Evolutionary conservation across 2,888 invertebrate species (phyloP).

Genomic region (Protonemura montana): DNA sequence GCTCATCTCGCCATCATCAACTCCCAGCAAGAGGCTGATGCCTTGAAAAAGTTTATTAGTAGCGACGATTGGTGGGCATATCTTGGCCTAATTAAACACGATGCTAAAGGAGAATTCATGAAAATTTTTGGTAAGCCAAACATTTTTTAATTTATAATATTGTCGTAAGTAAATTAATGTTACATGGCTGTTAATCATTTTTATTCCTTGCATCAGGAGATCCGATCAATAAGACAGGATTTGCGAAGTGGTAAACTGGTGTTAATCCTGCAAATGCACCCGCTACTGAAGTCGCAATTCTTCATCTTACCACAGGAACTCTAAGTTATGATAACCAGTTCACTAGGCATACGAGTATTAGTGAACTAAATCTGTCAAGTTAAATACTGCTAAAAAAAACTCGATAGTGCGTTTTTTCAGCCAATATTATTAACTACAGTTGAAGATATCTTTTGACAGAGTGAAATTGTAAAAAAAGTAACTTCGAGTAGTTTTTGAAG

Average conservation of each 20-base stretch:
- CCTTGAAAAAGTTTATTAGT: background rate
- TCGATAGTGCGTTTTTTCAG: too few species aligned
- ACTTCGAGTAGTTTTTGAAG: too few species aligned
- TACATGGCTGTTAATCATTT: background rate
- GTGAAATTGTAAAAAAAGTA: too few species aligned
- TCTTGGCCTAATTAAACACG: background rate
- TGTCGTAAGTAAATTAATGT: background rate
- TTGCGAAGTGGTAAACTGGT: background rate
- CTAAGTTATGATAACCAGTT: too few species aligned
- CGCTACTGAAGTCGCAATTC: background rate
- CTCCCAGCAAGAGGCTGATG: background rate
- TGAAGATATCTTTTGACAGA: too few species aligned
- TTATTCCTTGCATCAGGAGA: background rate
- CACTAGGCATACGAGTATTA: too few species aligned
- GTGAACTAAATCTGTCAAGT: too few species aligned
- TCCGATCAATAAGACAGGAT: background rate
- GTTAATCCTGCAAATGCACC: background rate
- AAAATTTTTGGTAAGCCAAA: background rate
- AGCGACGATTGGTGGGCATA: background rate
- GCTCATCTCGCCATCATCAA: constrained; percentile 16
- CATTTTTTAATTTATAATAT: background rate
- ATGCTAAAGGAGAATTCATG: background rate
- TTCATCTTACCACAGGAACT: background rate
- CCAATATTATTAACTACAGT: too few species aligned
- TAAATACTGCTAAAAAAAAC: too few species aligned